Conservation (phyloP, 2,113 vertebrate species). For the Girardinichthys multiradiatus region DNA sequence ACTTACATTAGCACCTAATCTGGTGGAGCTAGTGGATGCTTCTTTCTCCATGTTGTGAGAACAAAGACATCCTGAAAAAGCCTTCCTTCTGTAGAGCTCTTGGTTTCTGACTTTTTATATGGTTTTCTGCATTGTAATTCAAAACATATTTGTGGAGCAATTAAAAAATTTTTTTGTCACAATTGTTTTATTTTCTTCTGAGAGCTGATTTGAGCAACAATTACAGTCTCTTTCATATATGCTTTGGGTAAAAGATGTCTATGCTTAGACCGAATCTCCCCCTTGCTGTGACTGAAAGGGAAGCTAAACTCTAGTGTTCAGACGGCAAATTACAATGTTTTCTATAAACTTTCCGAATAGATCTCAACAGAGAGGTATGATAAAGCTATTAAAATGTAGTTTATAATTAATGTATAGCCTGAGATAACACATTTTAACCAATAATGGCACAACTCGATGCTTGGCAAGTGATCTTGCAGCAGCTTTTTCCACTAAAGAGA, state of each 20-base stretch:
- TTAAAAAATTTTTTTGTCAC: neutral
- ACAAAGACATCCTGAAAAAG: neutral
- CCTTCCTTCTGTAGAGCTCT: too few species aligned
- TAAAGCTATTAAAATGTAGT: constrained; percentile 4
- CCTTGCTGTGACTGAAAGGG: neutral
- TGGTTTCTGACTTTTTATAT: too few species aligned
- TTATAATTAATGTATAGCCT: constrained; percentile 32
- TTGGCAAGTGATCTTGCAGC: neutral
- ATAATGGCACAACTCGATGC: constrained; percentile 39
- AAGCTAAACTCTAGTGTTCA: neutral
- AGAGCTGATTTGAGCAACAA: constrained; percentile 7
- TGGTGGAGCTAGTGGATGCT: neutral
- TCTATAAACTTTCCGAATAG: neutral
- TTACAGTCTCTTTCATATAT: neutral
- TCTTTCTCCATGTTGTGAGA: neutral
- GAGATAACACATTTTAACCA: constrained; percentile 44
- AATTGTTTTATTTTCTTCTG: neutral
- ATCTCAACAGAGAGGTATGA: neutral
- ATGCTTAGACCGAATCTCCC: constrained; percentile 1
- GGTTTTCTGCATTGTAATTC: too few species aligned
- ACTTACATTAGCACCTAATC: neutral
- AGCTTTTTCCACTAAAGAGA: constrained; percentile 37
- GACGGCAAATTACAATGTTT: constrained; percentile 3
- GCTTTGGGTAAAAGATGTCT: constrained; percentile 11
- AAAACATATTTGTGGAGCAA: too few species aligned